These are phyloP conservation scores for Drosophila teissieri DNA, from an alignment of 1,140 invertebrate genomes.

Conservation along the genomic window DNA sequence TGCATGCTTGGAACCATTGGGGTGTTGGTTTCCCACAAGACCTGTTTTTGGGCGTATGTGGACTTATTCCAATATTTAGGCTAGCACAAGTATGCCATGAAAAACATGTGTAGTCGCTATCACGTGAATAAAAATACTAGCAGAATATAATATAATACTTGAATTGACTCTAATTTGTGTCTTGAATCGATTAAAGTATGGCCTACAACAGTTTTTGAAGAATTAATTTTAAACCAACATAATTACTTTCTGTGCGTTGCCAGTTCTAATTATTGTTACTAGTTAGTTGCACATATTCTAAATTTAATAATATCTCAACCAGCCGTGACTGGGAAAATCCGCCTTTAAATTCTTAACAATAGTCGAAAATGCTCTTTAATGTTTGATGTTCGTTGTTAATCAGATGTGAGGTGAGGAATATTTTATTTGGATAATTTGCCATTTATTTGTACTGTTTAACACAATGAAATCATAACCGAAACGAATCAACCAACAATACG, in stretches of 20 bases:
- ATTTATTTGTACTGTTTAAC: slow-evolving; percentile 20
- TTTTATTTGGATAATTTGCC: slow-evolving; percentile 36
- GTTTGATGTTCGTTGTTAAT: slow-evolving; percentile 28
- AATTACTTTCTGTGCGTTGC: too few relatives aligned
- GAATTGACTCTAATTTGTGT: too few relatives aligned
- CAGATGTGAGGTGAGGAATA: slow-evolving; percentile 9
- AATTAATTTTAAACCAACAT: too few relatives aligned
- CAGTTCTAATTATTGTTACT: too few relatives aligned
- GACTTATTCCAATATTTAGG: not conserved
- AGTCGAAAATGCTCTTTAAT: slow-evolving; percentile 13
- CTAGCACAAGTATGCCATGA: too few relatives aligned
- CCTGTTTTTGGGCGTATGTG: not conserved
- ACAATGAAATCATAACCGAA: slow-evolving; percentile 27
- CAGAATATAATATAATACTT: too few relatives aligned
- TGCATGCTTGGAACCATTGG: not conserved
- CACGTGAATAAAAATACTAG: too few relatives aligned
- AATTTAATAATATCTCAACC: too few relatives aligned
- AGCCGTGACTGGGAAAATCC: not conserved
- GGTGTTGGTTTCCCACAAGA: not conserved
- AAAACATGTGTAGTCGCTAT: not conserved
- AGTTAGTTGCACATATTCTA: too few relatives aligned
- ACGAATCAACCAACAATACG: slow-evolving; percentile 32
- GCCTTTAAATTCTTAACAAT: not conserved
- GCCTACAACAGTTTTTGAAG: too few relatives aligned
- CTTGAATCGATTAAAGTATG: too few relatives aligned